phyloP scores from a whole-genome alignment of 2,797 vertebrate genomes.

The Adrianichthys oophorus region DNA sequence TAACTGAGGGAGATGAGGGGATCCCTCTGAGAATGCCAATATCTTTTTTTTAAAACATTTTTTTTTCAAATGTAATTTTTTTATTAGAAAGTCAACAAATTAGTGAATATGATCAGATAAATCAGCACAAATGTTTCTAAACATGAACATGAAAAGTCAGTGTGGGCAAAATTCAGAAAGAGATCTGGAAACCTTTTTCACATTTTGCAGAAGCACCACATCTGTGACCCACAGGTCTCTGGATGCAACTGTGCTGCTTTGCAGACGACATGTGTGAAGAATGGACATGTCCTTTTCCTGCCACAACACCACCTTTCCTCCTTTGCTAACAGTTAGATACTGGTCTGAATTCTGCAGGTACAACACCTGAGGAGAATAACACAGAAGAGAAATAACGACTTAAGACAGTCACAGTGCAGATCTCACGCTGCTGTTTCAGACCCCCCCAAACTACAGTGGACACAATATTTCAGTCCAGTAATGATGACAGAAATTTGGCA shows the following conservation, averaged over 20 bases:
- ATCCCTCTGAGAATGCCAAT: constrained; percentile 28
- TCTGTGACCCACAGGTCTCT: constrained; percentile 87
- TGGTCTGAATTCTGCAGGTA: constrained; percentile 74
- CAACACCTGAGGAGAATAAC: constrained; percentile 57
- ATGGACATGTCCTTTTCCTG: constrained; percentile 75
- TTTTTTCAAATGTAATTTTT: too few relatives aligned
- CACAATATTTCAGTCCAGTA: too few relatives aligned
- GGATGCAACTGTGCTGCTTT: constrained; percentile 74
- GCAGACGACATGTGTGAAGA: constrained; percentile 74
- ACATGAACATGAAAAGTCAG: not conserved
- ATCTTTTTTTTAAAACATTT: constrained; percentile 11
- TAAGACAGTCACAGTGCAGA: too few relatives aligned
- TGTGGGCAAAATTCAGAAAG: not conserved
- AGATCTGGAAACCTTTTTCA: constrained; percentile 80
- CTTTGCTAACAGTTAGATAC: constrained; percentile 83
- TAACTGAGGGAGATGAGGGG: constrained; percentile 25
- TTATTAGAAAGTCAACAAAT: too few relatives aligned
- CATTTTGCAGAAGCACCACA: constrained; percentile 79
- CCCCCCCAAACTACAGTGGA: too few relatives aligned
- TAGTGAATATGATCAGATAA: too few relatives aligned
- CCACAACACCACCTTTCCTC: constrained; percentile 79
- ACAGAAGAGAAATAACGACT: too few relatives aligned
- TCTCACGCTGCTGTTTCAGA: too few relatives aligned
- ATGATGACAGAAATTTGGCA: too few relatives aligned
- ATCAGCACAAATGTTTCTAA: not conserved